Evolutionary conservation across 2,888 invertebrate species (phyloP).

Genomic region (Eilema sororculum): DNA sequence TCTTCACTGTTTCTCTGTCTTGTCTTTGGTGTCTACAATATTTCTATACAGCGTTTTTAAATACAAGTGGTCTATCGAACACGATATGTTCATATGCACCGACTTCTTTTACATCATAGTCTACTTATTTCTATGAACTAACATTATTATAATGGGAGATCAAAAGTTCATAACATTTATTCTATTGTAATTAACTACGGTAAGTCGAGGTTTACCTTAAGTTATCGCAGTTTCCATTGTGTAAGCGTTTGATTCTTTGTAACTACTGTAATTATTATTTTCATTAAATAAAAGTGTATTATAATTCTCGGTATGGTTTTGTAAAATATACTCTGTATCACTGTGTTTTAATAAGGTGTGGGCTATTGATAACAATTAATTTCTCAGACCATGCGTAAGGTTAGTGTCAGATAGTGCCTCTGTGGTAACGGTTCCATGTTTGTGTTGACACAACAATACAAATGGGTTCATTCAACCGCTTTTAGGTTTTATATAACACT

Average conservation of each 20-base stretch:
- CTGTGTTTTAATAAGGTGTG: too few species aligned
- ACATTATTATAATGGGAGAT: conserved; percentile 3
- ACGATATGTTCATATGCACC: not conserved
- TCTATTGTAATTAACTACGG: not conserved
- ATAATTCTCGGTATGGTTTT: not conserved
- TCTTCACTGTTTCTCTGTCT: not conserved
- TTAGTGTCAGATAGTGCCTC: not conserved
- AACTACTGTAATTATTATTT: not conserved
- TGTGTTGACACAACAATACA: not conserved
- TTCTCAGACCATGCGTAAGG: too few species aligned
- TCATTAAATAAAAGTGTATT: not conserved
- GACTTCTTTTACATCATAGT: not conserved
- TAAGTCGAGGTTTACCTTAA: not conserved
- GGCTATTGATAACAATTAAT: too few species aligned
- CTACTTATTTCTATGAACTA: not conserved
- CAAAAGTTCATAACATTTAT: conserved; percentile 3
- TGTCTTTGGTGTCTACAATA: not conserved
- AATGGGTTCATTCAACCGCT: not conserved
- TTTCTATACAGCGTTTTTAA: not conserved
- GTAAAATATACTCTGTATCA: not conserved
- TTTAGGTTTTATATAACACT: not conserved
- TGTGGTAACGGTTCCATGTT: not conserved
- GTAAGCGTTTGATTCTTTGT: not conserved
- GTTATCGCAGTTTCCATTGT: not conserved
- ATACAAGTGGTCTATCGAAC: not conserved